Base-by-base conservation (phyloP, 2,113 vertebrate species). In the Taxidea taxus region DNA sequence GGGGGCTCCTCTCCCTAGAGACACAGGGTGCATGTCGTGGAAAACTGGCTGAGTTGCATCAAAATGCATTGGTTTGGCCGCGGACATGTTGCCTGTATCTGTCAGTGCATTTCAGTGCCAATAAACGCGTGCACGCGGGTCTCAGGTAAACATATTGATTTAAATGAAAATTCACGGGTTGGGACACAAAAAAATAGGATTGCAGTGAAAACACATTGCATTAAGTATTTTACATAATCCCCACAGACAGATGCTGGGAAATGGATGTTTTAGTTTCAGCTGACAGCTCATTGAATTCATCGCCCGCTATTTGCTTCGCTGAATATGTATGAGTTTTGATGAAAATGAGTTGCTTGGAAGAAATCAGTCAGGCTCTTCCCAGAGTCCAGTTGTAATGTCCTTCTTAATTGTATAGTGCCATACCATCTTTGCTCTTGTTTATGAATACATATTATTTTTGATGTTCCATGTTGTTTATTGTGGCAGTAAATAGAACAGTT, bases 241-340 rank as follows among this genome's bases (percentile, higher is more conserved):
- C 44, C 72, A 49, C 83, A 60, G 91, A 83, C 91, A 95, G 97
- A 96, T 42, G 56, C 3, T 62, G 39, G 68, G 62, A 75, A 92
- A 94, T 75, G 37, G 34, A 87, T 56, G 66, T 62, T 81, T 85
- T 4, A 14, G 70, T 62, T 90, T 87, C 58, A 60, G 56, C 2
- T 60, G 60, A 80, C 49, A 72, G 81, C 72, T 94, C 70, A 27
- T 21, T 77, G 88, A 96, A 64, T 81, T 96, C 13, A 34, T 39
- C 70, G 47, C 8, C 6, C 11, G 23, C 51, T 72, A 10, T 93
- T 91, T 91, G 51, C 94, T 64, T 92, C 3, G 0, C 77, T 97
- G 91, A 96, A 91, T 97, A 95, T 91, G 88, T 87, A 95, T 95
- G 93, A 93, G 47, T 81, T 92, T 85, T 82, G 90, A 96, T 68